Evolutionary conservation across 2,113 vertebrate species (phyloP).

Genomic region (Thryonomys swinderianus): DNA sequence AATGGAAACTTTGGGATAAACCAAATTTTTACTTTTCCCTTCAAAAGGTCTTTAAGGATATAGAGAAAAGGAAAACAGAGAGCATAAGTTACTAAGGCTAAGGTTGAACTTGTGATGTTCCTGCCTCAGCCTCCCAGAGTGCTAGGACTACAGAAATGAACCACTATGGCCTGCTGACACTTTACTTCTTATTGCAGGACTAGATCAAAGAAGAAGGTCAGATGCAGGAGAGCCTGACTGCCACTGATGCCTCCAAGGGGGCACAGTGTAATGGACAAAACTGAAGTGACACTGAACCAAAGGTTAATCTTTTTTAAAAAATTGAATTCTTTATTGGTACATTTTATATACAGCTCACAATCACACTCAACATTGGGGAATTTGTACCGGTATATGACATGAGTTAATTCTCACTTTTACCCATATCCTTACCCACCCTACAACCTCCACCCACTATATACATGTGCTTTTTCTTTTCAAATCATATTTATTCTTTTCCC

Average conservation of each 20-base stretch:
- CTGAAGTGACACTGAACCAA: background rate
- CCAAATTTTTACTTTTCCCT: slow-evolving; percentile 24
- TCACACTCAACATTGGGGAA: too few species aligned
- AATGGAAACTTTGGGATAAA: slow-evolving; percentile 50
- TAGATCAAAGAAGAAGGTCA: background rate
- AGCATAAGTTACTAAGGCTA: background rate
- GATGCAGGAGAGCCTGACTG: background rate
- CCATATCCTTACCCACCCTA: too few species aligned
- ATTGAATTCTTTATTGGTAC: too few species aligned
- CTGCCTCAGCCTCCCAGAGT: background rate
- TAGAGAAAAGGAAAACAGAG: slow-evolving; percentile 10
- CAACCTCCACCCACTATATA: too few species aligned
- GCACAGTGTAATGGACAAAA: background rate
- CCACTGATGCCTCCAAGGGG: background rate
- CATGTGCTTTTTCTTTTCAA: too few species aligned
- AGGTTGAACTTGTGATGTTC: background rate
- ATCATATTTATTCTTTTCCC: too few species aligned
- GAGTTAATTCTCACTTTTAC: too few species aligned
- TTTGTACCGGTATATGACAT: too few species aligned
- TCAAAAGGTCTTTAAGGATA: slow-evolving; percentile 29
- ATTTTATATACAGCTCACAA: too few species aligned
- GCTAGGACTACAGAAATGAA: background rate
- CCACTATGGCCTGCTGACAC: background rate
- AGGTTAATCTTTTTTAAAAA: background rate
- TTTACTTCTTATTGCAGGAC: background rate